Evolutionary conservation across 1,140 invertebrate genomes (phyloP).

Genomic region (Protaetia brevitarsis): DNA sequence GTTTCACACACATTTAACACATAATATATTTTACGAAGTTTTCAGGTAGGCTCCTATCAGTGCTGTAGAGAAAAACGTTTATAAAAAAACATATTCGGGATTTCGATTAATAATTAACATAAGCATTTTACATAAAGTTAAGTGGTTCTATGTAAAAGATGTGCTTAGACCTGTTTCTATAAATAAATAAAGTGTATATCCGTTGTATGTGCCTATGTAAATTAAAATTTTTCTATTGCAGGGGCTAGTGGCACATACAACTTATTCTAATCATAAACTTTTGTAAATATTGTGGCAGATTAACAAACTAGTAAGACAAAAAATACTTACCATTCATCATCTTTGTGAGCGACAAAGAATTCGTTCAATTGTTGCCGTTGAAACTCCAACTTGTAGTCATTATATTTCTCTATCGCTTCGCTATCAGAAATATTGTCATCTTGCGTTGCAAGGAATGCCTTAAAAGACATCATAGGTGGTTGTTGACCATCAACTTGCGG

Average conservation of each 20-base stretch:
- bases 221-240: background rate
- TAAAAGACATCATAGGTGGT: slow-evolving; percentile 95
- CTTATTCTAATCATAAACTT: background rate
- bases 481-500: slow-evolving; percentile 61
- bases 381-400: slow-evolving; percentile 98
- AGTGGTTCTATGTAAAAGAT: background rate
- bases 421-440: slow-evolving; percentile 97
- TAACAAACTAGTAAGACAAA: background rate
- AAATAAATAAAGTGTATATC: background rate
- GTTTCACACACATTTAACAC: slow-evolving; percentile 42
- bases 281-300: background rate
- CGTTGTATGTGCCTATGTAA: slow-evolving; percentile 16
- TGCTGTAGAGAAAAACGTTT: slow-evolving; percentile 48
- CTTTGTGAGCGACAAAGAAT: slow-evolving; percentile 98
- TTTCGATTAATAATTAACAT: slow-evolving; percentile 9
- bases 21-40: slow-evolving; percentile 44
- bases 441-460: slow-evolving; percentile 92
- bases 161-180: background rate
- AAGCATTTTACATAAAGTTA: background rate
- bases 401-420: slow-evolving; percentile 95
- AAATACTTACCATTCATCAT: slow-evolving; percentile 95
- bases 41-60: slow-evolving; percentile 42
- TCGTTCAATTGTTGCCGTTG: slow-evolving; percentile 94
- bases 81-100: slow-evolving; percentile 31
- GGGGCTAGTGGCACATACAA: slow-evolving; percentile 1